Evolutionary conservation across 1,140 invertebrate species (phyloP).

Genomic region (Drosophila nebulosa): DNA sequence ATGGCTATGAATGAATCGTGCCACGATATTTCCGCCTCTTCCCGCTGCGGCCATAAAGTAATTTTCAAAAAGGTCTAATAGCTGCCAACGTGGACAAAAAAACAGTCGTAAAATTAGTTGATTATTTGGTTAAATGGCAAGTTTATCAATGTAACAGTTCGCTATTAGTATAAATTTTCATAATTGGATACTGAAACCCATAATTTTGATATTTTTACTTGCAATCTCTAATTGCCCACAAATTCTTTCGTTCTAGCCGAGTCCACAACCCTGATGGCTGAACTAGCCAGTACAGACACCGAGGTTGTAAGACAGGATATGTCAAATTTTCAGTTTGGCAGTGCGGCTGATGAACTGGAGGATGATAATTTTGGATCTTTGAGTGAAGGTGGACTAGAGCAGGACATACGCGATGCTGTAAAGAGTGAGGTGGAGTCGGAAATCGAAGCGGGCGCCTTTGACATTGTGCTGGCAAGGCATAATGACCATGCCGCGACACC

Average conservation of each 20-base stretch:
- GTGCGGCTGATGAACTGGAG: constrained; percentile 24
- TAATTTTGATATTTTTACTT: background rate
- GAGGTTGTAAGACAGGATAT: constrained; percentile 3
- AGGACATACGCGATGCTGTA: constrained; percentile 63
- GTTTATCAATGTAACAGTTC: constrained; percentile 52
- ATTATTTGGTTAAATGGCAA: constrained; percentile 55
- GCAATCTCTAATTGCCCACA: background rate
- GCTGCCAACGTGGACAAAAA: constrained; percentile 10
- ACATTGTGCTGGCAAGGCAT: constrained; percentile 13
- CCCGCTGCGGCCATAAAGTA: constrained; percentile 46
- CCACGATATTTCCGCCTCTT: constrained; percentile 2
- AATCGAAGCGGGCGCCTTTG: constrained; percentile 33
- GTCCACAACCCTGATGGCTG: constrained; percentile 28
- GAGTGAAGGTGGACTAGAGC: constrained; percentile 44
- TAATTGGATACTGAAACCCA: no score
- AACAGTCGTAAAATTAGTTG: constrained; percentile 60
- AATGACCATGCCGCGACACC: constrained; percentile 1
- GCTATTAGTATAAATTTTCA: constrained; percentile 34
- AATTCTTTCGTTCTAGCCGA: constrained; percentile 38
- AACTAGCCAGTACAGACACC: constrained; percentile 13
- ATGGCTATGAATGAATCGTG: constrained; percentile 46
- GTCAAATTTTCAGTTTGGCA: background rate
- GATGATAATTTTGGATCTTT: constrained; percentile 39
- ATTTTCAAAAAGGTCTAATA: constrained; percentile 38
- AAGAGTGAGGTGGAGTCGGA: constrained; percentile 61